These are phyloP conservation scores for Lutraria lutraria DNA, from an alignment of 2,888 invertebrate species.

Conservation along the genomic window DNA sequence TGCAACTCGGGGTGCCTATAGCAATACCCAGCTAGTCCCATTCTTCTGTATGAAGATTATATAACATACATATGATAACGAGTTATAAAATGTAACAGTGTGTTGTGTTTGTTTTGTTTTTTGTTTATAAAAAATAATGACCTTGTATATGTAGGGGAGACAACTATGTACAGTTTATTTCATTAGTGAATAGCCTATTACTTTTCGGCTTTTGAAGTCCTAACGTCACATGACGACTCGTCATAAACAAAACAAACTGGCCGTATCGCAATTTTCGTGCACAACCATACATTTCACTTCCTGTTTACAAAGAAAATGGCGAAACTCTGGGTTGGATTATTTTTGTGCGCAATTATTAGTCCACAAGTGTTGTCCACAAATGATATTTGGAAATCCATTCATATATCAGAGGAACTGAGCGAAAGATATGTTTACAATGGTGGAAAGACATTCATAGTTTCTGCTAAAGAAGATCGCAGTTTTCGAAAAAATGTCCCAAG, in stretches of 20 bases:
- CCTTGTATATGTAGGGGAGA: neutral
- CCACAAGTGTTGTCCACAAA: constrained; percentile 24
- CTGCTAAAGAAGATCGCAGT: constrained; percentile 2
- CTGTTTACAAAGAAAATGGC: constrained; percentile 60
- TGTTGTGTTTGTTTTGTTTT: no score
- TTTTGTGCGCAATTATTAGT: constrained; percentile 50
- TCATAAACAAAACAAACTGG: constrained; percentile 37
- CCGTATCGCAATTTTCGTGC: neutral
- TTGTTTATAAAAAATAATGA: no score
- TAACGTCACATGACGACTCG: constrained; percentile 27
- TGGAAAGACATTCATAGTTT: constrained; percentile 5
- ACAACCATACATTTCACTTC: constrained; percentile 43
- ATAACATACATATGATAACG: no score
- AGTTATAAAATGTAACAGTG: no score
- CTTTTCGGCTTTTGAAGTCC: constrained; percentile 7
- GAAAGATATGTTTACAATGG: constrained; percentile 22
- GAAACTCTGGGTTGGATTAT: constrained; percentile 38
- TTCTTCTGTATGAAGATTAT: no score
- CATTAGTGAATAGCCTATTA: neutral
- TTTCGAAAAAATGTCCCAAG: constrained; percentile 40
- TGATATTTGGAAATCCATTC: constrained; percentile 45
- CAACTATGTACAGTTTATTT: neutral
- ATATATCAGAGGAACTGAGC: constrained; percentile 45
- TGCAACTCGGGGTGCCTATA: no score
- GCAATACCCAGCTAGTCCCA: no score